Conservation (phyloP, 2,888 invertebrate species). For the Willowsia nigromaculata region DNA sequence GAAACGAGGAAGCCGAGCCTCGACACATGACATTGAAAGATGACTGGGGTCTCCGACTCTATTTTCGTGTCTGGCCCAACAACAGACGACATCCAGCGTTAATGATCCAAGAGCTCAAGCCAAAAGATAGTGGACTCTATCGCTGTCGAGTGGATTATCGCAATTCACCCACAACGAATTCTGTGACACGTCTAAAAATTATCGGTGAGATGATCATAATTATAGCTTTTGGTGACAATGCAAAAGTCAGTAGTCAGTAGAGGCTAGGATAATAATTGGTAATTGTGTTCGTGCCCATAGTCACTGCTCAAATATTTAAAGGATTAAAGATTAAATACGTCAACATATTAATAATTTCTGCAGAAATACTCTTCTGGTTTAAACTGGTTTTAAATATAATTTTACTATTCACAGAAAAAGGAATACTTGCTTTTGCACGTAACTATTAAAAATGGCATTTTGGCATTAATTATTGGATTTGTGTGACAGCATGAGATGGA, state of each 20-base stretch:
- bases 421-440: no score
- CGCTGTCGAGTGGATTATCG: constrained; percentile 94
- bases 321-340: no score
- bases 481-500: no score
- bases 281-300: background rate
- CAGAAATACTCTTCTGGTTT: no score
- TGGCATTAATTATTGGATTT: no score
- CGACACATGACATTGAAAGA: constrained; percentile 78
- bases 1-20: constrained; percentile 76
- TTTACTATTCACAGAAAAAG: no score
- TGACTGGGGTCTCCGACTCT: constrained; percentile 77
- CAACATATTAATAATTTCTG: no score
- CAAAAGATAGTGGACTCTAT: constrained; percentile 84
- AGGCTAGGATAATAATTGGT: background rate
- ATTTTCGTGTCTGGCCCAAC: constrained; percentile 77
- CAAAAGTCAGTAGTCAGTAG: background rate
- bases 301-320: background rate
- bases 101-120: constrained; percentile 77
- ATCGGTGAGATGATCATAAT: constrained; percentile 86
- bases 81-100: constrained; percentile 76
- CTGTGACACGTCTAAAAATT: constrained; percentile 91
- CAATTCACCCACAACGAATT: constrained; percentile 93
- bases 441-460: no score
- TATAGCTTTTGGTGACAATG: background rate
- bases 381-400: no score